Evolutionary conservation across 2,113 vertebrate genomes (phyloP), one percentile per base, ranked within the genome.

Genomic region (Pterocles gutturalis): DNA sequence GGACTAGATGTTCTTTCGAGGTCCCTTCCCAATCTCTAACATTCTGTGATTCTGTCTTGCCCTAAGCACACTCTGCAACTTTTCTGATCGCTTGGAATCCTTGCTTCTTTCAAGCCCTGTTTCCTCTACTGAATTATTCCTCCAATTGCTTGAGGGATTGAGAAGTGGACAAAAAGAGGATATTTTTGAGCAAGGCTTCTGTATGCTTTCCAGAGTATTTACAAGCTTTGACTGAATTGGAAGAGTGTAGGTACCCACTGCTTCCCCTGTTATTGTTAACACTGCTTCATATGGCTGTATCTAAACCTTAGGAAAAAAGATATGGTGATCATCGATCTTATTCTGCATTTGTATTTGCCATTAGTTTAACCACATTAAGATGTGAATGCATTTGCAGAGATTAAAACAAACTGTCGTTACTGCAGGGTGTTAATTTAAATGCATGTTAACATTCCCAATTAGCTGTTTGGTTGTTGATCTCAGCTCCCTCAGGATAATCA

Each of bases 311-410:
- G 65, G 9, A 61, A 55, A 72, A 81, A 93, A 67, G 5, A 28
- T 38, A 7, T 0, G 0, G 7, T n/a, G 24, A 17, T 62, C 43
- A 58, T 88, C 21, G n/a, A 0, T 87, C n/a, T 62, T 66, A 4
- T 41, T 80, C 38, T 87, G 53, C 19, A 9, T 72, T 91, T 85
- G 13, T 87, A 34, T 86, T 94, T 95, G 31, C 53, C 0, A 0
- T 75, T 65, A 72, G 15, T 60, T 82, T 71, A 82, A 67, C 53
- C 33, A 31, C 26, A 26, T 69, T 53, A 53, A 79, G 54, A n/a
- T 60, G 72, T 0, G 6, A 84, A 64, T n/a, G 0, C 45, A 34
- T 83, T 77, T 92, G 45, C 41, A 80, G 73, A 90, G 38, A 41
- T 65, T 64, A 49, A 79, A 93, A 57, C 7, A 43, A 90, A 41